phyloP scores from a whole-genome alignment of 2,888 invertebrate species.

The Linnaemya tessellans region DNA sequence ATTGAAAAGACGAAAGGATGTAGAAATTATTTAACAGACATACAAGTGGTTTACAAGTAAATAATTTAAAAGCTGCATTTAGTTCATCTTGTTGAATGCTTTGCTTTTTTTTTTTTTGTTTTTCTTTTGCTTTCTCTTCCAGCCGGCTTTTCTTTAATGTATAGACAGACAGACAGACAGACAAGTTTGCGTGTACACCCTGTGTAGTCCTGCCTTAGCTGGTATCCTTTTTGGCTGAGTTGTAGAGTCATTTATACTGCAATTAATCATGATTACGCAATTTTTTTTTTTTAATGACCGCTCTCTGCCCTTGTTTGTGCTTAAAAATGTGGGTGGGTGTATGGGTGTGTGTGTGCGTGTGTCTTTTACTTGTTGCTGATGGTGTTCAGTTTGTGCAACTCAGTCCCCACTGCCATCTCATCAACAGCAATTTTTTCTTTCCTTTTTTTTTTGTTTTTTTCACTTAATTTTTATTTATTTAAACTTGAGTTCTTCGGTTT shows the following conservation, averaged over 20 bases:
- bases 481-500: slow-evolving; percentile 41
- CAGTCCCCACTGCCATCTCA: slow-evolving; percentile 58
- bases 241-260: slow-evolving; percentile 80
- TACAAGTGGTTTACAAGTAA: slow-evolving; percentile 78
- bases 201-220: slow-evolving; percentile 38
- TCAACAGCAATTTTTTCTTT: slow-evolving; percentile 41
- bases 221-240: slow-evolving; percentile 72
- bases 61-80: slow-evolving; percentile 78
- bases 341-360: no score
- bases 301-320: slow-evolving; percentile 50
- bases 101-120: slow-evolving; percentile 18
- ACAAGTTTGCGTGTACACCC: slow-evolving; percentile 30
- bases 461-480: slow-evolving; percentile 70
- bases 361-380: slow-evolving; percentile 71
- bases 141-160: slow-evolving; percentile 69
- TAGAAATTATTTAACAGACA: slow-evolving; percentile 49
- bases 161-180: no score
- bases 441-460: slow-evolving; percentile 24
- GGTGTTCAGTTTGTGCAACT: slow-evolving; percentile 59
- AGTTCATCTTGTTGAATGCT: slow-evolving; percentile 57
- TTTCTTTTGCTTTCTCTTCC: slow-evolving; percentile 6
- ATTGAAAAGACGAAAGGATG: slow-evolving; percentile 31
- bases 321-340: no score
- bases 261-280: slow-evolving; percentile 82
- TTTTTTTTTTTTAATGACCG: slow-evolving; percentile 49